Conservation (phyloP, 2,113 vertebrate species). For the Zootoca vivipara region DNA sequence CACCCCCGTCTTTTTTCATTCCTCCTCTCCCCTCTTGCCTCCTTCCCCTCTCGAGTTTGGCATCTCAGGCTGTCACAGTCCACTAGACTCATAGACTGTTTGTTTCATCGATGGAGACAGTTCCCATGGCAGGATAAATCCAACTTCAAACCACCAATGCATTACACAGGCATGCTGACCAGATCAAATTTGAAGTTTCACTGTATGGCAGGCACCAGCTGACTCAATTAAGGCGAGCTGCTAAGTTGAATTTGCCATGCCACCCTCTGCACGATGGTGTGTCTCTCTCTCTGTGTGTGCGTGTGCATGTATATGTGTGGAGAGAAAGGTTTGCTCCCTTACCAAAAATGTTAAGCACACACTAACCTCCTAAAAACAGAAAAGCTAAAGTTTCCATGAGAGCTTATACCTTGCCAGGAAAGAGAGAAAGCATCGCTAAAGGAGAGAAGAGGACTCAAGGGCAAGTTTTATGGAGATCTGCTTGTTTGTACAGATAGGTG, state of each 20-base stretch:
- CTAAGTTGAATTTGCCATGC: slow-evolving; percentile 43
- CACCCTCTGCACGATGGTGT: neutral
- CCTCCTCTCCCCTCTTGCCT: slow-evolving; percentile 10
- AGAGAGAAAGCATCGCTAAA: too few species aligned
- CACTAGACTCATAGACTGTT: slow-evolving; percentile 50
- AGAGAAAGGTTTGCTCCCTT: neutral
- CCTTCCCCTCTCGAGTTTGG: slow-evolving; percentile 43
- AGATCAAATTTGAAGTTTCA: slow-evolving; percentile 68
- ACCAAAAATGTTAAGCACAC: neutral
- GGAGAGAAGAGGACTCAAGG: too few species aligned
- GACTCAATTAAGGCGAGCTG: slow-evolving; percentile 55
- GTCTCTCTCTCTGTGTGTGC: too few species aligned
- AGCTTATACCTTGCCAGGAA: too few species aligned
- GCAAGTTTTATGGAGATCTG: too few species aligned
- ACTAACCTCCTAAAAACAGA: neutral
- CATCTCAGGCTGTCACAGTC: slow-evolving; percentile 59
- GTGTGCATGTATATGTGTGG: too few species aligned
- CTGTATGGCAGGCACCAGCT: slow-evolving; percentile 31
- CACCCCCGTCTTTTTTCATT: neutral
- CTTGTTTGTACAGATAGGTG: too few species aligned
- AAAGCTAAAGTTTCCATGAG: neutral
- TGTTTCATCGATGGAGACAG: slow-evolving; percentile 67
- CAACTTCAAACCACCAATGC: slow-evolving; percentile 66
- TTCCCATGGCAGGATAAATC: slow-evolving; percentile 60
- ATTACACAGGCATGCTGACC: slow-evolving; percentile 43